Percentiles rank a stretch among this genome's conserved stretches.
These are phyloP conservation scores for Philaethria dido DNA, from an alignment of 2,888 invertebrate genomes.

Conservation along the genomic window DNA sequence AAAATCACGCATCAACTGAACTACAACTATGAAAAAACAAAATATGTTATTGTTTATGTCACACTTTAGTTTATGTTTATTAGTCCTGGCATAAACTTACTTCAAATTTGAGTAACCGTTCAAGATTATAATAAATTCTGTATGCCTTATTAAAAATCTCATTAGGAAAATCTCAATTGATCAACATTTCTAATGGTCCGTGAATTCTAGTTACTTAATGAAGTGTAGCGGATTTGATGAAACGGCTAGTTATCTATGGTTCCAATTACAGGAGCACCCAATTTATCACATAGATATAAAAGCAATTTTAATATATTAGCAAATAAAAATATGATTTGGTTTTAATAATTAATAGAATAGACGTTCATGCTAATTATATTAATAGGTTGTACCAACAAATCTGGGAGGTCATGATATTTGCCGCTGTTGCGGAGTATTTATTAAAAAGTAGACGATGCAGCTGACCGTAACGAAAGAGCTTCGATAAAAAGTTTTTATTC, in stretches of 20 bases:
- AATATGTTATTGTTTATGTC: neutral
- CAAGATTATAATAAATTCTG: constrained; percentile 21
- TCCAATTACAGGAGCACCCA: constrained; percentile 23
- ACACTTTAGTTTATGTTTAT: neutral
- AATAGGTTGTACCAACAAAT: constrained; percentile 6
- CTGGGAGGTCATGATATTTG: constrained; percentile 11
- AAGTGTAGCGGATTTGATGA: constrained; percentile 27
- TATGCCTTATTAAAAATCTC: constrained; percentile 34
- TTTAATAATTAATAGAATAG: neutral
- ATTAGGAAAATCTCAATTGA: constrained; percentile 27
- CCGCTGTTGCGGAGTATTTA: neutral
- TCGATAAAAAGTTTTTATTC: constrained; percentile 4
- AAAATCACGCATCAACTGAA: neutral
- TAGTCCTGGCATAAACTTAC: constrained; percentile 3
- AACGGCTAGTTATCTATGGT: constrained; percentile 34
- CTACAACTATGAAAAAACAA: neutral
- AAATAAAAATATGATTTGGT: neutral
- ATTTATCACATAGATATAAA: constrained; percentile 19
- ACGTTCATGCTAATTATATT: neutral
- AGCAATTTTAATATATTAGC: neutral
- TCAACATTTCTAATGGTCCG: constrained; percentile 35
- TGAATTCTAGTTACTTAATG: constrained; percentile 31
- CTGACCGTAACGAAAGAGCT: constrained; percentile 27
- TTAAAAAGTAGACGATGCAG: constrained; percentile 23
- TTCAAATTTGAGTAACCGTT: constrained; percentile 7